Base-by-base conservation (phyloP, 1,140 invertebrate genomes). In the Drosophila virilis region DNA sequence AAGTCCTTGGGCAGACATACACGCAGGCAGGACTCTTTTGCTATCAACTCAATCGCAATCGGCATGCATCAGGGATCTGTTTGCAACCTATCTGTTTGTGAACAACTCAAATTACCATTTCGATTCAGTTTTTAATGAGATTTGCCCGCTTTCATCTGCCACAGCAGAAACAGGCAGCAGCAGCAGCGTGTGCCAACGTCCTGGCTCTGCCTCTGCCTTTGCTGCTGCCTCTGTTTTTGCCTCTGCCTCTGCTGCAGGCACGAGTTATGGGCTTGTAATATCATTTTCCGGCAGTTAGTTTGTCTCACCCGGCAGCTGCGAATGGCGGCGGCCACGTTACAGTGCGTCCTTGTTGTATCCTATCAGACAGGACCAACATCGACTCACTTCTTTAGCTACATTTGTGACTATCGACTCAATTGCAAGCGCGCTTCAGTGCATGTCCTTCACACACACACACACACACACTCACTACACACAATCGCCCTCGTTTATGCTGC, bases 71-170 rank as follows among this genome's bases (percentile, higher is more conserved):
- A 67, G 74, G 58, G 17, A 80, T 88, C 77, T 88, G 51, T 15
- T 37, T 54, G 51, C 51, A 32, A 54, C 33, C 32, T 37, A 75
- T 88, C 74, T 90, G 77, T 89, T 84, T 88, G 77, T 89, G 84
- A 78, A 70, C 80, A 89, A 84, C 85, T 88, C 84, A 79, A 88
- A 88, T 88, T 88, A 88, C 84, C 85, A 88, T 88, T 88, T 89
- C 85, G 84, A 88, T 88, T 88, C 84, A 88, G 80, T 88, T 84
- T 61, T 84, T 90, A 88, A 88, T 88, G 84, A 89, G 84, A 88
- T 88, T 88, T 90, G 85, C 68, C 67, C 38, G 62, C 76, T 61
- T 78, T 64, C 80, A 72, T 70, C 69, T 67, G 73, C 38, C 69
- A 32, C 22, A n/a, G 58, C 52, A 33, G 15, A n/a, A 37, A 22